Conservation (phyloP, 1,140 invertebrate genomes). For the Drosophila ohnishii region DNA sequence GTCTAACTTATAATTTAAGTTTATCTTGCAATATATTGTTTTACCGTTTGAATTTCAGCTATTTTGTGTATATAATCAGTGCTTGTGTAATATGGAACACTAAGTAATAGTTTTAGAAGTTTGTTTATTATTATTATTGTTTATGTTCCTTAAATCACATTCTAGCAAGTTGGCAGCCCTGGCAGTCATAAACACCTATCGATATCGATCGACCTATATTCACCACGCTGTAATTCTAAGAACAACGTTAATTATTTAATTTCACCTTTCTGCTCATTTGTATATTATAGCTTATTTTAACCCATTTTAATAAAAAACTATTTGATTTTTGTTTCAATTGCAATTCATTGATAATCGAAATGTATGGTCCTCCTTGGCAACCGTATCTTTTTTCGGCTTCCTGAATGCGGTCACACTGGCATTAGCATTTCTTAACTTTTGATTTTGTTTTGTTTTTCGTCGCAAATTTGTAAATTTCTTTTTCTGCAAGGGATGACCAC, state of each 20-base stretch:
- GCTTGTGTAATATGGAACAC: too few relatives aligned
- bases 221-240: background rate
- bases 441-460: conserved; percentile 13
- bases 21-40: too few relatives aligned
- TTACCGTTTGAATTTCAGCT: too few relatives aligned
- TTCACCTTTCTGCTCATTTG: background rate
- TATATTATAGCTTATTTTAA: background rate
- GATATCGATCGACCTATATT: conserved; percentile 7
- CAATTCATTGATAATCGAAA: too few relatives aligned
- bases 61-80: too few relatives aligned
- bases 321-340: background rate
- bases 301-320: fast-evolving
- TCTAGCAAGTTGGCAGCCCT: too few relatives aligned
- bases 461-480: background rate
- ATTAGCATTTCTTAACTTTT: background rate
- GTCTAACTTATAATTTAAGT: too few relatives aligned
- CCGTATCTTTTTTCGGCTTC: background rate
- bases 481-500: conserved; percentile 17
- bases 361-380: background rate
- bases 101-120: background rate
- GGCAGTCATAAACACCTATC: background rate
- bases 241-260: background rate
- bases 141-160: background rate
- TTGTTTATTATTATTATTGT: background rate
- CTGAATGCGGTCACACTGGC: conserved; percentile 2